Evolutionary conservation across 2,888 invertebrate species (phyloP).

Genomic region (Eumacrocentrus americanus): DNA sequence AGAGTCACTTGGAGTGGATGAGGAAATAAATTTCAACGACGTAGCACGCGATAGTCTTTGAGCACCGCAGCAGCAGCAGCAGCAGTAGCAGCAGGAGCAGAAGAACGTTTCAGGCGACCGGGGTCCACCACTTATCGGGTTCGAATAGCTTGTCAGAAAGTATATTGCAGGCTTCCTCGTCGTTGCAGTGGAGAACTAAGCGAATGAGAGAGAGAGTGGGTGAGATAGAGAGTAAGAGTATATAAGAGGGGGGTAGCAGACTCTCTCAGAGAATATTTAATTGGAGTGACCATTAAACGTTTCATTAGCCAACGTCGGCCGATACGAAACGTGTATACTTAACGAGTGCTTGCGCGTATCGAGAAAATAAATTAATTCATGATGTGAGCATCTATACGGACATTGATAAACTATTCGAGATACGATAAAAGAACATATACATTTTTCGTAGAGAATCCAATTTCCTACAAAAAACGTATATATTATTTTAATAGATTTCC

Average conservation of each 20-base stretch:
- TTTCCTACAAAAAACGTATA: too few species aligned
- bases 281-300: constrained; percentile 24
- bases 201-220: too few species aligned
- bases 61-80: neutral
- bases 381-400: neutral
- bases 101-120: constrained; percentile 13
- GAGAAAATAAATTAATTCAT: constrained; percentile 17
- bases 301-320: constrained; percentile 13
- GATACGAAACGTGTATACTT: constrained; percentile 1
- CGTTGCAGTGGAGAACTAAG: neutral
- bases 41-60: neutral
- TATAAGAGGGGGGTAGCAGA: neutral
- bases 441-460: too few species aligned
- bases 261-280: constrained; percentile 19
- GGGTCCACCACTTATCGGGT: constrained; percentile 21
- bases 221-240: neutral
- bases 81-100: neutral
- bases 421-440: too few species aligned
- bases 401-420: too few species aligned
- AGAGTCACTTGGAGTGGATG: constrained; percentile 19
- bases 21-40: constrained; percentile 24
- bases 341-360: neutral
- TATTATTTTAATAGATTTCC: too few species aligned
- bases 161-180: neutral
- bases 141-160: constrained; percentile 21